These are phyloP conservation scores for Epizoanthus illoricatus DNA, from an alignment of 92 coral and sea anemone species.

Conservation along the genomic window DNA sequence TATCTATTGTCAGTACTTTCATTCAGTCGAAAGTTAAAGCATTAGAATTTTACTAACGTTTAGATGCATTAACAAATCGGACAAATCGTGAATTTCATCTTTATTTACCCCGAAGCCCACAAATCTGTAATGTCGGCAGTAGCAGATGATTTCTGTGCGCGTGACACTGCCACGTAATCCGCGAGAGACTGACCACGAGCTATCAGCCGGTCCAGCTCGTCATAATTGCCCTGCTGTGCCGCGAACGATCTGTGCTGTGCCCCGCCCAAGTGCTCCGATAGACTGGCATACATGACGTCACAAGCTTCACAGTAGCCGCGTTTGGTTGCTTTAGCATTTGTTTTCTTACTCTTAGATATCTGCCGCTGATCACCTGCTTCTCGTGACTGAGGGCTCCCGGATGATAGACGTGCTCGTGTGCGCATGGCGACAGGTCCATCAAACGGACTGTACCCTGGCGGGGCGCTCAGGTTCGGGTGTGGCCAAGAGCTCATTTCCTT, in stretches of 20 bases:
- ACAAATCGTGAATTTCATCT: not conserved
- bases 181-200: slow-evolving; percentile 56
- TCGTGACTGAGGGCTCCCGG: slow-evolving; percentile 49
- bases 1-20: too few relatives aligned
- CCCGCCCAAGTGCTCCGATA: slow-evolving; percentile 51
- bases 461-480: slow-evolving; percentile 63
- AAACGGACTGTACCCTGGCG: slow-evolving; percentile 77
- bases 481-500: slow-evolving; percentile 82
- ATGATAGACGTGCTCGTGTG: slow-evolving; percentile 56
- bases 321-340: slow-evolving; percentile 37
- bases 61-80: not conserved
- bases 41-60: too few relatives aligned
- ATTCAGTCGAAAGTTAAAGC: too few relatives aligned
- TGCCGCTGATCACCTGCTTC: slow-evolving; percentile 28
- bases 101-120: slow-evolving; percentile 32
- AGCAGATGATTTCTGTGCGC: not conserved
- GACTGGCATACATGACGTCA: slow-evolving; percentile 51
- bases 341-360: not conserved
- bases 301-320: slow-evolving; percentile 90
- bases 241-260: slow-evolving; percentile 61
- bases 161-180: slow-evolving; percentile 52
- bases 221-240: slow-evolving; percentile 52
- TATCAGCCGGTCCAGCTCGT: slow-evolving; percentile 68
- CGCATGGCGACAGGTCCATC: slow-evolving; percentile 67
- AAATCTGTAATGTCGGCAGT: not conserved